Base-by-base conservation (phyloP, 2,888 invertebrate species). In the Onthophagus sagittarius region DNA sequence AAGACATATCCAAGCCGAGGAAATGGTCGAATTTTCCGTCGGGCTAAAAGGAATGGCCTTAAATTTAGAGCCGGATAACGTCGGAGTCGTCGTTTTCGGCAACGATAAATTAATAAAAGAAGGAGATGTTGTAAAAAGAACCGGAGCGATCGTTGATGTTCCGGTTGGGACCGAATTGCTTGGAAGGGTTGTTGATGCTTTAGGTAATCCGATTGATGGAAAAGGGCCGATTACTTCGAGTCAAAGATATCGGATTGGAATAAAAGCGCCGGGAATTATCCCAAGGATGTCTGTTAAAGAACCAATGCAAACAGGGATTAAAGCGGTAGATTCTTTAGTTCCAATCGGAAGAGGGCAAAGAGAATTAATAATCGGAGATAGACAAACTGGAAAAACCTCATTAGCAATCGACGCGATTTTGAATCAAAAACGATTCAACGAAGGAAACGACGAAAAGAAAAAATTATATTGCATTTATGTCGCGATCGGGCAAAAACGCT, bases 1-100 rank as follows among this genome's bases (percentile, higher is more conserved):
- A 14, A 77, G 75, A 73, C 77, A 81, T 74, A 79, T 79, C 70
- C 78, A 77, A 76, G 76, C 77, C 39, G 80, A 79, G 74, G 80
- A 81, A 77, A 78, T 81, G 79, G 77, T 81, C 62, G 79, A 77
- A 73, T 79, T 81, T 73, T 75, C 77, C 14, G 76, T 76, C 13
- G 79, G 78, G 5, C 74, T 79, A 31, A 77, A 80, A 67, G 81
- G 89, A 86, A 89, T 89, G 88, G 89, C 88, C 73, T 84, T 89
- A 80, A 89, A 89, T 83, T 87, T 89, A 86, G 89, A 89, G 78
- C 84, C 86, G 73, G 89, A 89, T 85, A 88, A 88, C 80, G 89
- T 89, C 76, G 89, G 89, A 84, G 88, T 89, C 76, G 88, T 89
- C 76, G 88, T 89, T 67, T 89, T 89, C 82, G 89, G 89, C 84